Percentiles rank a stretch among this genome's conserved stretches.
These are phyloP conservation scores for Tinea semifulvella DNA, from an alignment of 2,888 invertebrate genomes.

Conservation along the genomic window DNA sequence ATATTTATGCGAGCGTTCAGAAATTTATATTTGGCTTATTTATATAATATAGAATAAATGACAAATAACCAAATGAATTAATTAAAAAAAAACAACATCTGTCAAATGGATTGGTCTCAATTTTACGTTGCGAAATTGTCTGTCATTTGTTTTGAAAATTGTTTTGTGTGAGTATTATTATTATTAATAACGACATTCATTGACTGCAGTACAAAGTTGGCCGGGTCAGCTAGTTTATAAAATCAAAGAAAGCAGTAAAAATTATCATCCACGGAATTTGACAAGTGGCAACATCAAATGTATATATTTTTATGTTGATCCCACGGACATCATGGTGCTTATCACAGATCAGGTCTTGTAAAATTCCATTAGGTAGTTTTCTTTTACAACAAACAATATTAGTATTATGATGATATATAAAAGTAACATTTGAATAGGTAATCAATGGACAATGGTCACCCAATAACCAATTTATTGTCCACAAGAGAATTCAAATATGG, in stretches of 20 bases:
- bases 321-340: neutral
- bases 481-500: slow-evolving; percentile 11
- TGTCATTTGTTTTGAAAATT: too few species aligned
- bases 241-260: neutral
- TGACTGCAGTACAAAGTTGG: too few species aligned
- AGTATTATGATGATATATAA: slow-evolving; percentile 1
- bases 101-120: too few species aligned
- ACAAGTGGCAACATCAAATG: neutral
- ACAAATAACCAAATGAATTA: too few species aligned
- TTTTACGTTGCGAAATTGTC: too few species aligned
- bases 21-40: too few species aligned
- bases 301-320: neutral
- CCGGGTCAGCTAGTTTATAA: too few species aligned
- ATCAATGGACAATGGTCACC: slow-evolving; percentile 9
- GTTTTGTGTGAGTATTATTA: too few species aligned
- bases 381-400: slow-evolving; percentile 1
- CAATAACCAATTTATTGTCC: slow-evolving; percentile 8
- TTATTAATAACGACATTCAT: too few species aligned
- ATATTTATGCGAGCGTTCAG: too few species aligned
- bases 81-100: too few species aligned
- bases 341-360: neutral
- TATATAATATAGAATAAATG: too few species aligned
- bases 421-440: slow-evolving; percentile 8
- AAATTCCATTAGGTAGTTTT: slow-evolving; percentile 1
- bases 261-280: neutral